Evolutionary conservation across 2,888 invertebrate genomes (phyloP), one percentile per base, ranked within the genome.

Genomic region (Calliphora vomitoria): DNA sequence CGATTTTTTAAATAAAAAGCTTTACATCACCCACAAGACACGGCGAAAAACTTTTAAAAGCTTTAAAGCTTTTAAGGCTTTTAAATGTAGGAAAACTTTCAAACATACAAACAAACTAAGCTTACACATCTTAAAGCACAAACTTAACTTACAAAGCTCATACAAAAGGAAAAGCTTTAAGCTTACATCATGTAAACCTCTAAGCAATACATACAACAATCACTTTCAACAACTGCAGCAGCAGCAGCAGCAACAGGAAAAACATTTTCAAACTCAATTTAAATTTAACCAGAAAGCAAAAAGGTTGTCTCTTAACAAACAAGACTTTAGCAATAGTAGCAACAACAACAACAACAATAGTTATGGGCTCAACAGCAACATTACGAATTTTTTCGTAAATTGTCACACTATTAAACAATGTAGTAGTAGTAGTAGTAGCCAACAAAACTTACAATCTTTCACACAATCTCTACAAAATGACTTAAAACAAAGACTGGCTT

Each of bases 401-500:
- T 53, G 11, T 13, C n/a, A 20, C 18, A 8, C 13, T 8, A 13
- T 2, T 64, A 50, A 50, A 25, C 25, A 25, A 62, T n/a, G 25
- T 11, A 3, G 20, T 2, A n/a, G 5, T 8, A 3, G 20, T 2
- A n/a, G 5, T 8, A 71, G 38, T 13, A 8, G 66, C 13, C 41
- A 38, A 4, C 47, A 25, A 13, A 55, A 5, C 55, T 47, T 44
- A 20, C 55, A 53, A 44, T 41, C 75, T 47, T 71, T 72, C 50
- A 60, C 15, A 74, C 58, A 66, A 50, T 76, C 78, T 13, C 25
- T n/a, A 76, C 69, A 72, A 74, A 85, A 82, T 76, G 82, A 80
- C 64, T 80, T 86, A 47, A 87, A 85, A 87, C 87, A 87, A 87
- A 87, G 87, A 87, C 87, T 87, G 87, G 87, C 85, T 78, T 75